Base-by-base conservation (phyloP, 2,113 vertebrate genomes). In the Cathartes aura region DNA sequence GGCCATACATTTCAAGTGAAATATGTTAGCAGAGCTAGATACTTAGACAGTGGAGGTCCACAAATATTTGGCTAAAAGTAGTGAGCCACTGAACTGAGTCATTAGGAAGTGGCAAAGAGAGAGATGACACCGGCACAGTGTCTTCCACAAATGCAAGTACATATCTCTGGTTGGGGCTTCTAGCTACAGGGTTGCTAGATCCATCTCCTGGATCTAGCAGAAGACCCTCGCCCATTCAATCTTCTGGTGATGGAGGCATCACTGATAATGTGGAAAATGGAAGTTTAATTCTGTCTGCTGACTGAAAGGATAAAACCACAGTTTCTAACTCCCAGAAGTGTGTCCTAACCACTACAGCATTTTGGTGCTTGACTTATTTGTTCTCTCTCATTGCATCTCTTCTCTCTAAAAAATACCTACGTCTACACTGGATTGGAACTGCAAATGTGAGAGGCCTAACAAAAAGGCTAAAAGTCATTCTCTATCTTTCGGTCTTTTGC, bases 401-500 rank as follows among this genome's bases (percentile, higher is more conserved):
- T 68, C 64, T 89, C 18, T 78, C 27, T 83, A 14, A 87, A 90
- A 82, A 68, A 47, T 59, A 74, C 52, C 64, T 71, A 23, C 4
- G 5, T 91, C 59, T 93, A 34, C 52, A 11, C 43, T 89, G 76
- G 72, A n/a, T 66, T 91, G 60, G 72, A 96, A 82, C 78, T 85
- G 93, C 84, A 93, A 82, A 96, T 30, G 73, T 83, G 90, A 95
- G 70, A 88, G 66, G 95, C 93, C 90, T 97, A 85, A 75, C 78
- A 97, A 96, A 84, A 47, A 93, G 87, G 43, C 82, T 94, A 94
- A 63, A 96, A 97, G 82, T 95, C 43, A 83, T 94, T 89, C 82
- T 75, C 73, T 88, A 5, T 90, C 95, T 93, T 96, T 95, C 96
- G 87, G 90, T 94, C 96, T 97, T 94, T 90, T 71, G 86, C 55